Evolutionary conservation across 1,140 invertebrate species (phyloP).

Genomic region (Tetraneura akinire): DNA sequence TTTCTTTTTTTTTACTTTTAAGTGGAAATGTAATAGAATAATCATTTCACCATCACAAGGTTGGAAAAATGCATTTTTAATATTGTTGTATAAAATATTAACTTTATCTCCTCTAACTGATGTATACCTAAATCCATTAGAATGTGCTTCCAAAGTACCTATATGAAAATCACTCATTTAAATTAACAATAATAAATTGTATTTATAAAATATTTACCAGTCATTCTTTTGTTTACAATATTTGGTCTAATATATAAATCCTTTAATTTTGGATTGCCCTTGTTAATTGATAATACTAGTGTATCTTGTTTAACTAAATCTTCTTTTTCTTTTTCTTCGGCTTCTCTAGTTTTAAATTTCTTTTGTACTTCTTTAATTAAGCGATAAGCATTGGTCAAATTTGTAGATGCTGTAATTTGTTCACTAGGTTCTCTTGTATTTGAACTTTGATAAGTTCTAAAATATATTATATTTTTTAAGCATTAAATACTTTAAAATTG

Average conservation of each 20-base stretch:
- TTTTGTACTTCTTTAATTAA: constrained; percentile 99
- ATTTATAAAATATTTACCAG: constrained; percentile 61
- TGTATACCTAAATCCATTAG: constrained; percentile 97
- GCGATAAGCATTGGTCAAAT: constrained; percentile 94
- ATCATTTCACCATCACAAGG: constrained; percentile 99
- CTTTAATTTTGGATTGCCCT: constrained; percentile 97
- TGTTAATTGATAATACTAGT: constrained; percentile 90
- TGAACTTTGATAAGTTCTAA: constrained; percentile 94
- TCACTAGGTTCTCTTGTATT: constrained; percentile 98
- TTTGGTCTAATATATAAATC: constrained; percentile 98
- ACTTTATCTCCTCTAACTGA: constrained; percentile 98
- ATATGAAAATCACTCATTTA: constrained; percentile 14
- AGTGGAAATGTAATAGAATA: constrained; percentile 96
- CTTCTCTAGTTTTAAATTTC: constrained; percentile 96
- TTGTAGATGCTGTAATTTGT: constrained; percentile 89
- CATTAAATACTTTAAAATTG: constrained; percentile 42
- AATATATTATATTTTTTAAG: constrained; percentile 24
- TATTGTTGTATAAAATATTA: constrained; percentile 99
- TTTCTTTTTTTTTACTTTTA: constrained; percentile 69
- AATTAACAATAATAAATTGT: background rate
- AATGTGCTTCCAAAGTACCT: constrained; percentile 88
- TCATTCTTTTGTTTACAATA: constrained; percentile 97
- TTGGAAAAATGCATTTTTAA: constrained; percentile 99
- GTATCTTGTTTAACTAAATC: constrained; percentile 98
- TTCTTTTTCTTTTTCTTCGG: constrained; percentile 98